Base-by-base conservation (phyloP, 2,888 invertebrate genomes). In the Thumatha senex region DNA sequence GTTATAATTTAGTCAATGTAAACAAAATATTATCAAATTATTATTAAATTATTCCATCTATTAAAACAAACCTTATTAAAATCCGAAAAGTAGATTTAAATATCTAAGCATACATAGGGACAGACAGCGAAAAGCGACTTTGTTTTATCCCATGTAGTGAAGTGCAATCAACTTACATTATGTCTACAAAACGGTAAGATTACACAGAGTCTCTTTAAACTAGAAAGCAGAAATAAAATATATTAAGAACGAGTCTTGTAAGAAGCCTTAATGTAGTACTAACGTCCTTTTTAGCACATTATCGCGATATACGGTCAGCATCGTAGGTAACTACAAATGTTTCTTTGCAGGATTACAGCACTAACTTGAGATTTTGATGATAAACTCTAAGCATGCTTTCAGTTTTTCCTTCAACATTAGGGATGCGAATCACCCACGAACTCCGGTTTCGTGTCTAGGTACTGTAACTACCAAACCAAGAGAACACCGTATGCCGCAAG, bases 201-300 rank as follows among this genome's bases (percentile, higher is more conserved):
- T 24, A 15, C 36, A 15, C 13, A 4, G 30, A 33, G 38, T 24
- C 0, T 4, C 0, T 10, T 11, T 41, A 13, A 8, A 15, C 41
- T 40, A 47, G 12, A 31, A 18, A 40, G 18, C 1, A 15, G n/a
- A 10, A 43, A 12, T n/a, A 12, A 29, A 7, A 36, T 2, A 41
- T 43, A 30, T 48, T 42, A 38, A 59, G 11, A 24, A 44, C 38
- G 12, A 45, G 41, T 38, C 31, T 24, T 40, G 40, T 47, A 15
- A 54, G 51, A 43, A 41, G 24, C 24, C 29, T 40, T 59, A 64
- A 64, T 65, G 54, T 54, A 58, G 51, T 48, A 48, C 64, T 65
- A 64, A 65, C 60, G 66, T 62, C 49, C 44, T 64, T 63, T 65
- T 65, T 62, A 56, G 43, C 40, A 45, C 51, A 34, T 54, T 49